A percentile compares a stretch with the other conserved stretches of the same genome.
Evolutionary conservation across 2,888 invertebrate species (phyloP).

Genomic region (Acronicta alni): DNA sequence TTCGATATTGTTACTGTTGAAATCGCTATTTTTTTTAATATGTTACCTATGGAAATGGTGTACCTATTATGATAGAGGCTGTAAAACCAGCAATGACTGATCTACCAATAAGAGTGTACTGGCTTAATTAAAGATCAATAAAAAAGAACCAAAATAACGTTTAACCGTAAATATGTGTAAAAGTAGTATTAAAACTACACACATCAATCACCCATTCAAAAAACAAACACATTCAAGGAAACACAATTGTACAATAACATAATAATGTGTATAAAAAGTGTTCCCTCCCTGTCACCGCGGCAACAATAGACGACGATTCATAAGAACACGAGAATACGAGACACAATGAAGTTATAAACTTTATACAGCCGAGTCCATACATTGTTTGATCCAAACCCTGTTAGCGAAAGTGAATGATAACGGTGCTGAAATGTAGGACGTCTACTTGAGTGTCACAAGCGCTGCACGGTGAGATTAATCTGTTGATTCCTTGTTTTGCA

Average conservation of each 20-base stretch:
- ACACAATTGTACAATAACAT: constrained; percentile 60
- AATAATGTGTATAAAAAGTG: constrained; percentile 56
- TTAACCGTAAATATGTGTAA: no score
- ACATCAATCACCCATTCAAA: constrained; percentile 23
- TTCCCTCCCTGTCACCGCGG: constrained; percentile 45
- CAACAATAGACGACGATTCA: constrained; percentile 65
- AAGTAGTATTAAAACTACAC: no score
- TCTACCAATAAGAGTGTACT: no score
- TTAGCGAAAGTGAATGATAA: constrained; percentile 51
- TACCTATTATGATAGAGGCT: no score
- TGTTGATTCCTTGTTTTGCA: constrained; percentile 47
- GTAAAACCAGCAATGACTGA: no score
- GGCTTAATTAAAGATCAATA: no score
- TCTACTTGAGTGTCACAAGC: constrained; percentile 44
- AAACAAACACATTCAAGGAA: constrained; percentile 55
- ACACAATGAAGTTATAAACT: constrained; percentile 56
- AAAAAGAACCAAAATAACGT: no score
- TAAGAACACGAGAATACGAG: constrained; percentile 55
- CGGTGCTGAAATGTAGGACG: constrained; percentile 49
- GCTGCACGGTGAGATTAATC: constrained; percentile 34
- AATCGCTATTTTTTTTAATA: no score
- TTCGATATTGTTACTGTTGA: no score
- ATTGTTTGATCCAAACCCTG: constrained; percentile 42
- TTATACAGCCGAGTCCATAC: constrained; percentile 49
- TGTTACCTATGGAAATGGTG: no score